Evolutionary conservation across 2,797 vertebrate genomes (phyloP).

Genomic region (Acipenser oxyrinchus): DNA sequence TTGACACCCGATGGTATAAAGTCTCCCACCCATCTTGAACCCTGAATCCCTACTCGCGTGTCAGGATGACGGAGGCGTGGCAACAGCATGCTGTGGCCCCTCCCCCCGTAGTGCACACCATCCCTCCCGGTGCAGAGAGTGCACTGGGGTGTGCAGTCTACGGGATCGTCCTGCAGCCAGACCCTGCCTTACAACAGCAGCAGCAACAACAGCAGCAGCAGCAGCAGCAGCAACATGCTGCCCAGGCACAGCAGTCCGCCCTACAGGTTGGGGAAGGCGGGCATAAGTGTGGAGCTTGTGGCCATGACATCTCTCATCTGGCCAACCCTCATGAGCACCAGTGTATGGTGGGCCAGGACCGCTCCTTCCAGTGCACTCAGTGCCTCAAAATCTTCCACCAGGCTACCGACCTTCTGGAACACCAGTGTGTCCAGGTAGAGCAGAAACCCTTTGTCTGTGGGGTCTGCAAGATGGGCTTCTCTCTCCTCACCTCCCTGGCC

Average conservation of each 20-base stretch:
- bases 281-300: constrained; percentile 86
- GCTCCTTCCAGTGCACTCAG: constrained; percentile 96
- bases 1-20: constrained; percentile 12
- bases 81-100: constrained; percentile 85
- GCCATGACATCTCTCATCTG: constrained; percentile 86
- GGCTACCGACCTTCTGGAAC: constrained; percentile 88
- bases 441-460: constrained; percentile 97
- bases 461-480: constrained; percentile 98
- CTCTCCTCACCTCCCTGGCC: constrained; percentile 85
- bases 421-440: constrained; percentile 94
- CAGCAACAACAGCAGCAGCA: constrained; percentile 58
- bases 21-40: constrained; percentile 29
- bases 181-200: constrained; percentile 68
- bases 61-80: constrained; percentile 69
- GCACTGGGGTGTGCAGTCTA: constrained; percentile 87
- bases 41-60: constrained; percentile 61
- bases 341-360: constrained; percentile 86
- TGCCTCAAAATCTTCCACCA: constrained; percentile 97
- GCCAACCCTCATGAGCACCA: constrained; percentile 91
- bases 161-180: constrained; percentile 86
- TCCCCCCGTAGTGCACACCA: constrained; percentile 76
- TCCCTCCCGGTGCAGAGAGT: constrained; percentile 75
- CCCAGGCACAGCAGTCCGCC: constrained; percentile 55
- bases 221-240: constrained; percentile 50
- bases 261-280: constrained; percentile 61